phyloP scores from a whole-genome alignment of 2,113 vertebrate species.

The Gallinago media region DNA sequence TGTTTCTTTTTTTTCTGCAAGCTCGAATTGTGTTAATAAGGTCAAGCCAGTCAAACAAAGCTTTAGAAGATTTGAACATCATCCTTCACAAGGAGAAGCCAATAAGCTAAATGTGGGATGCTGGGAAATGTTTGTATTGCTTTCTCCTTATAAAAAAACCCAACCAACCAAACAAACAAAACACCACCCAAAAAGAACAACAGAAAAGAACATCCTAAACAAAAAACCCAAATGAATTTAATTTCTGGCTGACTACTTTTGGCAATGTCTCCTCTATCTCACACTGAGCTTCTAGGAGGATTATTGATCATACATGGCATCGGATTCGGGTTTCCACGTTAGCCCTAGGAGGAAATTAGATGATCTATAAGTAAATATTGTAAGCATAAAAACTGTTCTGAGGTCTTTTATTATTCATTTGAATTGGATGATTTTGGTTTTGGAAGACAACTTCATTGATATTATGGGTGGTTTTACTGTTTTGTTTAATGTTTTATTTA shows the following conservation, averaged over 20 bases:
- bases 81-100: background rate
- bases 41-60: background rate
- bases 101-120: background rate
- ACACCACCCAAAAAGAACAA: too few relatives aligned
- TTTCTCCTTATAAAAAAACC: background rate
- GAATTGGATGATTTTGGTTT: slow-evolving; percentile 38
- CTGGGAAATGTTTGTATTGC: background rate
- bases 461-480: background rate
- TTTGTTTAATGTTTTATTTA: slow-evolving; percentile 44
- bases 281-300: slow-evolving; percentile 25
- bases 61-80: background rate
- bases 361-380: slow-evolving; percentile 54
- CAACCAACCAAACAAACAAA: too few relatives aligned
- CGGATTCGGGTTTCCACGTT: slow-evolving; percentile 62
- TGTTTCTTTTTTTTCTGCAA: background rate
- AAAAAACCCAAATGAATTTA: background rate
- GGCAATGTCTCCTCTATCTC: background rate
- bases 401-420: slow-evolving; percentile 57
- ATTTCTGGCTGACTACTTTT: background rate
- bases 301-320: slow-evolving; percentile 56
- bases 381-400: slow-evolving; percentile 32
- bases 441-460: slow-evolving; percentile 9
- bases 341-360: slow-evolving; percentile 56
- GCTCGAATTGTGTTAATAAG: background rate
- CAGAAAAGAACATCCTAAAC: background rate